Evolutionary conservation across 2,113 vertebrate species (phyloP), one percentile per base, ranked within the genome.

Genomic region (Oncorhynchus keta): DNA sequence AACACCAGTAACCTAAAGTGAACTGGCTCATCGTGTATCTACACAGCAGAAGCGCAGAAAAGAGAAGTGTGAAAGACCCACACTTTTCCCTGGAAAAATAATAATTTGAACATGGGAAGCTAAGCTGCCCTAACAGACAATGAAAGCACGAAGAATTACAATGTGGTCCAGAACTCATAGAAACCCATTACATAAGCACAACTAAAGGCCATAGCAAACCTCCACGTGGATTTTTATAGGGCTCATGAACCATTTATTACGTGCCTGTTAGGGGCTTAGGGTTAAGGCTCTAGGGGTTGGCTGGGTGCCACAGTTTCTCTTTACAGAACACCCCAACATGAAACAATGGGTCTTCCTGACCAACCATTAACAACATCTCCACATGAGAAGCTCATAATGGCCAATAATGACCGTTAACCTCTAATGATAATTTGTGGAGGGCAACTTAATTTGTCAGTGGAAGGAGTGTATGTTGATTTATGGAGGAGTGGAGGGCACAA

Each of bases 301-400:
- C 14, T 68, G 66, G 14, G 18, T 35, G 51, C 92, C 66, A 93
- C 85, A 88, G 86, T 90, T 87, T 83, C 88, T 89, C 92, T 92
- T 81, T 83, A 89, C 85, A 92, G 92, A 92, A 92, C 92, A 92
- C 92, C 93, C 93, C 86, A 89, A 87, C 55, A 76, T 26, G 88
- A 94, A 65, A 92, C 92, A 93, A 92, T 87, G 90, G 92, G 88
- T 55, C 91, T 86, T 89, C 82, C 89, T 88, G 94, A 95, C 95
- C 95, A 95, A 95, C 95, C 94, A 95, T 96, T 95, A 95, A 95
- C 95, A 55, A 93, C 90, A 85, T 88, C 90, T 94, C 92, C 93
- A 94, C 91, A 92, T 92, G 92, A 94, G 92, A 92, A 94, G 93
- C 94, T 94, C 94, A 94, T 95, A 93, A 95, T 94, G 91, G 90